Evolutionary conservation across 1,140 invertebrate genomes (phyloP), one percentile per base, ranked within the genome.

Genomic region (Macrobrachium rosenbergii): DNA sequence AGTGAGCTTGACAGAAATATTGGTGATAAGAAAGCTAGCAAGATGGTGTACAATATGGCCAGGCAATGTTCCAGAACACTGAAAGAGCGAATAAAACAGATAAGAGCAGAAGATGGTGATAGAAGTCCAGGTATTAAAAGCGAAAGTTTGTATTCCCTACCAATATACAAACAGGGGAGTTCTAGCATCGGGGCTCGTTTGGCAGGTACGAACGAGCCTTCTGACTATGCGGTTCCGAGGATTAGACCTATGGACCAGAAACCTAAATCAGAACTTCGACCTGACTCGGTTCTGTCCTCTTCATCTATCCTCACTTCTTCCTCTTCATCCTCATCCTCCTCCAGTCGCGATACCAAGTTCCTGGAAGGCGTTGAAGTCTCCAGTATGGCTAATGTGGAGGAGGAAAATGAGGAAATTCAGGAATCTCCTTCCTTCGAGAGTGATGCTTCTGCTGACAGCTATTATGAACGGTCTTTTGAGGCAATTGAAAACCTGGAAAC

Each of bases 111-210:
- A 37, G 89, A 91, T 6, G 82, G 60, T 23, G 88, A 82, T 17
- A 77, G 76, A n/a, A 84, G 77, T 45, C 45, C 82, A 7, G 63
- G 14, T 21, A 23, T 37, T 19, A 73, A 73, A 63, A 73, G 63
- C 21, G 76, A 79, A 59, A 79, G 60, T 59, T 7, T 67, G 16
- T 85, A 77, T 67, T 45, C 82, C 21, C 59, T 90, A 21, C 92
- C 37, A 16, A 85, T 89, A 82, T 96, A 96, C 91, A 95, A 95
- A 90, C 95, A 96, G 92, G 96, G 96, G 43, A 97, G 96, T 90
- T 95, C 96, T 72, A 94, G 94, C 84, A 93, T 97, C 85, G 96
- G 96, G 1, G 96, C 96, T 52, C 94, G 96, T 82, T 96, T 98
- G 91, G 96, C 96, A 11, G 95, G 96, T 90, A 90, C 90, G 19